Base-by-base conservation (phyloP, 2,888 invertebrate genomes). In the Aleiodes alternator region DNA sequence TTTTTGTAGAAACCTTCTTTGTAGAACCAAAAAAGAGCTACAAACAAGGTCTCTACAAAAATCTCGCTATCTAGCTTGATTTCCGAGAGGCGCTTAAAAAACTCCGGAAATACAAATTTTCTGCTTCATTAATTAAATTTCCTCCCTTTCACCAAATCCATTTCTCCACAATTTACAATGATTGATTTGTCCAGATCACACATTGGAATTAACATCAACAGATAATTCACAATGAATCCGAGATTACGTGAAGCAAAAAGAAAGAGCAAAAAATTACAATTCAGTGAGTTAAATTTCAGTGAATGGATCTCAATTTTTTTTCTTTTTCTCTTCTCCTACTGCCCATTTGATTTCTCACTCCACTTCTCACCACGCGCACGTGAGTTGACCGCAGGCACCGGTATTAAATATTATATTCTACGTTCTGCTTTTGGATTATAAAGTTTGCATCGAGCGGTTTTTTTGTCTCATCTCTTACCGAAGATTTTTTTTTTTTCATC, bases 241-340 rank as follows among this genome's bases (percentile, higher is more conserved):
- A 23, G 23, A 23, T 23, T 23, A 23, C 23, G 23, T 23, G 23
- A 23, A 23, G 23, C 23, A 2, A 23, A 23, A 23, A 23, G 34
- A 34, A 34, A 34, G 34, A 34, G 34, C 34, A 6, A 34, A 34
- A 64, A 64, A 61, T 61, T 38, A n/a, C 38, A 8, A 8, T 7
- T n/a, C n/a, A 61, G 68, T 16, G 72, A 31, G 75, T 31, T 82
- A 80, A 72, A 72, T 73, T 75, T 61, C 75, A 75, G 81, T 82
- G 83, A 83, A 83, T 81, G 81, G 82, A 74, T 43, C 51, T 50
- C 8, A 38, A 14, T 14, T 14, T 14, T 71, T 4, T 23, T 23
- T 57, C 23, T 23, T 2, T 2, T 55, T 56, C 38, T 56, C 14
- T 48, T 48, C 56, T 48, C 43, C 53, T 51, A 16, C 64, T 4